These are phyloP conservation scores for Mastigias papua DNA, from an alignment of 30 jellyfish, hydroid and myxozoan genomes.

Conservation along the genomic window DNA sequence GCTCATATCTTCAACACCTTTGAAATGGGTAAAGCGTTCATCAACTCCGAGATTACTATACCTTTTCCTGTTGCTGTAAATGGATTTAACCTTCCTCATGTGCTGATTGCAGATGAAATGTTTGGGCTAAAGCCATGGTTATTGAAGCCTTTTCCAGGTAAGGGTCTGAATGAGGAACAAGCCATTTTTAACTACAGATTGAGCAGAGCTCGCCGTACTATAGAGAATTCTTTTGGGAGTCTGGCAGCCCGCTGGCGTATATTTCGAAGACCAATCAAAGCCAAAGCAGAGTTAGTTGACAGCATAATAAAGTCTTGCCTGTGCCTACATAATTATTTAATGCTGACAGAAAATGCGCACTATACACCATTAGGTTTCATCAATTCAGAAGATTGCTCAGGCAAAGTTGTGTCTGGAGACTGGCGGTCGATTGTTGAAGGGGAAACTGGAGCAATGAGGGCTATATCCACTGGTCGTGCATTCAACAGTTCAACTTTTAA, in stretches of 20 bases:
- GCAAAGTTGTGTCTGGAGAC: conserved; percentile 28
- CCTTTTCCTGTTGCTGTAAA: not conserved
- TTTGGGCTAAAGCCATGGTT: not conserved
- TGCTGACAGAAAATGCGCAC: conserved; percentile 74
- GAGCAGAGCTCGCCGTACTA: conserved; percentile 56
- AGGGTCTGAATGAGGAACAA: conserved; percentile 31
- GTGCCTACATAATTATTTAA: conserved; percentile 78
- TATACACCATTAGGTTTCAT: conserved; percentile 73
- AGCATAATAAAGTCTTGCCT: conserved; percentile 58
- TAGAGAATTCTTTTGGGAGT: conserved; percentile 75
- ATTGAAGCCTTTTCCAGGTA: conserved; percentile 44
- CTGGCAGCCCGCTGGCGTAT: conserved; percentile 67
- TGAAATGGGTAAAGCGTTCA: not conserved
- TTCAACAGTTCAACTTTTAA: too few relatives aligned
- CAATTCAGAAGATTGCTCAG: conserved; percentile 36
- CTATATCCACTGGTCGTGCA: not conserved
- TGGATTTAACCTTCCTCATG: not conserved
- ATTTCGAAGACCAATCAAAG: conserved; percentile 74
- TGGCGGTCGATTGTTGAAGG: conserved; percentile 32
- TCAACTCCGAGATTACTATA: not conserved
- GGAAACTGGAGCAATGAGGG: conserved; percentile 11
- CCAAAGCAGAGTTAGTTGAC: conserved; percentile 67
- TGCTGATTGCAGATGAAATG: not conserved
- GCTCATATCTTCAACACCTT: not conserved
- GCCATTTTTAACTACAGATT: conserved; percentile 59